A percentile compares a stretch with the other conserved stretches of the same genome.
phyloP scores from a whole-genome alignment of 2,797 vertebrate genomes.

The Leptodactylus fallax region DNA sequence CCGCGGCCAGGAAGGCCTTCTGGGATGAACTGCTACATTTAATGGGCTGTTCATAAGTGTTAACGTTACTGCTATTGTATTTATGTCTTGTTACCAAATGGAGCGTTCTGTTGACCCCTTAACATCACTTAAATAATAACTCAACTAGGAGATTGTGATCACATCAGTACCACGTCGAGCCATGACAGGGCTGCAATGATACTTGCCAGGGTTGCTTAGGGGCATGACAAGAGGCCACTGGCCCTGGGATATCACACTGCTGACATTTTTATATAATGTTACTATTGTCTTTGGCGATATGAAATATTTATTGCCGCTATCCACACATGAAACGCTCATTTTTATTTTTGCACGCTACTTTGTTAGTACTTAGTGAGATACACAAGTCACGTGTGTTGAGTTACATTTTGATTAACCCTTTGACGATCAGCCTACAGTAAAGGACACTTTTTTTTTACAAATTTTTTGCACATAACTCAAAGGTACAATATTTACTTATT shows the following conservation, averaged over 20 bases:
- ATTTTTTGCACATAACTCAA: no score
- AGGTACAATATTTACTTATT: no score
- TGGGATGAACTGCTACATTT: slow-evolving; percentile 28
- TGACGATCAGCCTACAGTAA: no score
- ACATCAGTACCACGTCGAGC: not conserved
- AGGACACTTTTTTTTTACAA: no score
- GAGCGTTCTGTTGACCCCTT: slow-evolving; percentile 15
- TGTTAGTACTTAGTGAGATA: no score
- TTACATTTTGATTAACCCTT: no score
- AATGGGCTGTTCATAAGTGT: slow-evolving; percentile 14
- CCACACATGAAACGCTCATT: not conserved
- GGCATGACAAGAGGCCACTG: not conserved
- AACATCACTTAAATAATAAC: slow-evolving; percentile 6
- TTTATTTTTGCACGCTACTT: not conserved
- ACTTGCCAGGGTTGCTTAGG: not conserved
- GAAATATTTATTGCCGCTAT: not conserved
- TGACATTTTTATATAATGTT: not conserved
- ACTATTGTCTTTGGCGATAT: not conserved
- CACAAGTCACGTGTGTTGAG: no score
- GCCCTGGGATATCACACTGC: not conserved
- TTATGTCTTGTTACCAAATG: slow-evolving; percentile 38
- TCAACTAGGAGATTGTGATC: not conserved
- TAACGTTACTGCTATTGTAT: slow-evolving; percentile 18
- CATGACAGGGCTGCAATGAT: not conserved
- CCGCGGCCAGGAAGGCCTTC: not conserved